These are phyloP conservation scores for Bilobella aurantiaca DNA, from an alignment of 1,140 invertebrate genomes.

Conservation along the genomic window DNA sequence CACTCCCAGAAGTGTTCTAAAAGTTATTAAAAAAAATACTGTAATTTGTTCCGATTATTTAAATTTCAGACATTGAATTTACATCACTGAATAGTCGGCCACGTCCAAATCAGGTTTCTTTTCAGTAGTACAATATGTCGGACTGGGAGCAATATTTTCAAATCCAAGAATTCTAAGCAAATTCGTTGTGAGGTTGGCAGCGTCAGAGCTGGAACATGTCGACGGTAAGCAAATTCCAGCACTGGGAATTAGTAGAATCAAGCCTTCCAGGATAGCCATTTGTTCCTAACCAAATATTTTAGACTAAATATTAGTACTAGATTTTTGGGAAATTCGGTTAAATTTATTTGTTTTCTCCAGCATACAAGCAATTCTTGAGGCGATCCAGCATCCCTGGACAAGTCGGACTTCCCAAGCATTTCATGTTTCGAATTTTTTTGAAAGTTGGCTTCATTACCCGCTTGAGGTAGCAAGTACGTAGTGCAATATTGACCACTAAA, in stretches of 20 bases:
- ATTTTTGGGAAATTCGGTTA: not conserved
- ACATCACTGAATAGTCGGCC: slow-evolving; percentile 21
- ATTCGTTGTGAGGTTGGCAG: not conserved
- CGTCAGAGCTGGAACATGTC: not conserved
- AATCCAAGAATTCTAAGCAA: not conserved
- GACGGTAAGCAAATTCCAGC: slow-evolving; percentile 6
- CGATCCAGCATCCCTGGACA: not conserved
- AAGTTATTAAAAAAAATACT: not conserved
- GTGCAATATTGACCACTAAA: slow-evolving; percentile 6
- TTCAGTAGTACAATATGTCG: not conserved
- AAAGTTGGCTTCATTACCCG: too few relatives aligned
- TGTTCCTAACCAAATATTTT: too few relatives aligned
- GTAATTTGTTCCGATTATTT: not conserved
- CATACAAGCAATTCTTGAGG: not conserved
- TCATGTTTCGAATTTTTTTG: too few relatives aligned
- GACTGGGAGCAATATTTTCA: not conserved
- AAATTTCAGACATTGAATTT: not conserved
- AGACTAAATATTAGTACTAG: not conserved
- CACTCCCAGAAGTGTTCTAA: slow-evolving; percentile 1
- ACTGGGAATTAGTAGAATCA: not conserved
- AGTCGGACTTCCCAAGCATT: too few relatives aligned
- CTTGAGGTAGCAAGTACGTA: not conserved
- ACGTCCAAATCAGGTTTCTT: slow-evolving; percentile 18
- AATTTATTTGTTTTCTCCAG: not conserved
- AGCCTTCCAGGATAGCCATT: too few relatives aligned